These are phyloP conservation scores for Callopanchax toddi DNA, from an alignment of 2,113 vertebrate species.

Conservation along the genomic window DNA sequence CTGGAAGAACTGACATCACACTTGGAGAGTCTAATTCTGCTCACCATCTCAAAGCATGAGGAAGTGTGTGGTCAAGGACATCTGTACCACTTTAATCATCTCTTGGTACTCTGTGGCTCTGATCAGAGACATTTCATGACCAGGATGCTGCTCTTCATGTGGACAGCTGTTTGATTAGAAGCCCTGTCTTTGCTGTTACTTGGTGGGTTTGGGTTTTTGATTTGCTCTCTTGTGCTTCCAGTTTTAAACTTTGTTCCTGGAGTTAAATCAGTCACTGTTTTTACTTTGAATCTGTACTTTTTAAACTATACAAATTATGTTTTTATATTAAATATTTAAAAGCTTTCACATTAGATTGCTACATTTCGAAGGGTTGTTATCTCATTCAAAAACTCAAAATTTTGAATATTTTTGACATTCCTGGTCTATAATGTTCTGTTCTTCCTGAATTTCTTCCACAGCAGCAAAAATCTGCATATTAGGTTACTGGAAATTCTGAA, in stretches of 20 bases:
- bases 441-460: too few relatives aligned
- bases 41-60: constrained; percentile 32
- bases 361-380: constrained; percentile 5
- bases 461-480: too few relatives aligned
- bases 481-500: too few relatives aligned
- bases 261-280: neutral
- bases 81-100: constrained; percentile 47
- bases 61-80: constrained; percentile 39
- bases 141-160: constrained; percentile 6
- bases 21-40: constrained; percentile 44
- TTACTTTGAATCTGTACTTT: too few relatives aligned
- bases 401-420: constrained; percentile 21
- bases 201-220: constrained; percentile 23
- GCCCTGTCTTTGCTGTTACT: constrained; percentile 28
- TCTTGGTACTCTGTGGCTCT: constrained; percentile 33
- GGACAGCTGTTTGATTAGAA: constrained; percentile 31
- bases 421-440: constrained; percentile 13
- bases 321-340: neutral
- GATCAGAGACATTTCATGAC: constrained; percentile 37
- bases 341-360: neutral
- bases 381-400: constrained; percentile 10
- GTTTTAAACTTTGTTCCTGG: constrained; percentile 7
- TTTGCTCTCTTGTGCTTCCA: constrained; percentile 10
- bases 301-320: too few relatives aligned
- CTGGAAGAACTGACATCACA: constrained; percentile 66